Evolutionary conservation across 1,140 invertebrate genomes (phyloP).

Genomic region (Adelges cooleyi): DNA sequence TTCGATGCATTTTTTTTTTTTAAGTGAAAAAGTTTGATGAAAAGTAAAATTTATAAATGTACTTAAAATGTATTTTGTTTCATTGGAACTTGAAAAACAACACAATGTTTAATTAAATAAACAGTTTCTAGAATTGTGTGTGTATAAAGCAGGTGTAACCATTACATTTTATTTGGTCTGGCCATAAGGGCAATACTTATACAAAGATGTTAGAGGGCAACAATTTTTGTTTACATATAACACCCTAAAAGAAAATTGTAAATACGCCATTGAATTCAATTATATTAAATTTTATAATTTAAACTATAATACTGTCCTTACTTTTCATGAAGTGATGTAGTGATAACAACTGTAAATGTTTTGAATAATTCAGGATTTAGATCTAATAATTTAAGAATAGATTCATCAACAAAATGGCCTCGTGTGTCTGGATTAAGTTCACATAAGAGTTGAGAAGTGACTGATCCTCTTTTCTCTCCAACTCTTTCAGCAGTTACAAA

Average conservation of each 20-base stretch:
- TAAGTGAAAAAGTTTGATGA: too few relatives aligned
- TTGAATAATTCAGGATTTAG: slow-evolving; percentile 83
- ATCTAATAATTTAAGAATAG: slow-evolving; percentile 65
- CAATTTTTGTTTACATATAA: too few relatives aligned
- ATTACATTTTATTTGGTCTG: too few relatives aligned
- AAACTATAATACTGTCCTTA: slow-evolving; percentile 38
- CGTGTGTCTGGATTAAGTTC: slow-evolving; percentile 89
- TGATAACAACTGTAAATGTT: slow-evolving; percentile 78
- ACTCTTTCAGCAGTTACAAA: slow-evolving; percentile 69
- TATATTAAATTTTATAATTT: slow-evolving; percentile 8
- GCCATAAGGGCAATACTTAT: too few relatives aligned
- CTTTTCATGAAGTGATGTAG: slow-evolving; percentile 72
- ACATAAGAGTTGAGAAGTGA: slow-evolving; percentile 65
- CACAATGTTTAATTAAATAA: too few relatives aligned
- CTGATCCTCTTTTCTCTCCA: slow-evolving; percentile 71
- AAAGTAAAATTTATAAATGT: too few relatives aligned
- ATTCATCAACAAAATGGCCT: slow-evolving; percentile 85
- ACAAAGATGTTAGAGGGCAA: too few relatives aligned
- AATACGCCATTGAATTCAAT: neutral
- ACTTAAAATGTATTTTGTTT: too few relatives aligned
- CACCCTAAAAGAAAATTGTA: neutral
- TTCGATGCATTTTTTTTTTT: too few relatives aligned
- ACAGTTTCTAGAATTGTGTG: too few relatives aligned
- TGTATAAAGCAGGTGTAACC: too few relatives aligned
- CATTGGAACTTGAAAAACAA: too few relatives aligned